phyloP scores from a whole-genome alignment of 2,888 invertebrate species.

The Agrotis ipsilon region DNA sequence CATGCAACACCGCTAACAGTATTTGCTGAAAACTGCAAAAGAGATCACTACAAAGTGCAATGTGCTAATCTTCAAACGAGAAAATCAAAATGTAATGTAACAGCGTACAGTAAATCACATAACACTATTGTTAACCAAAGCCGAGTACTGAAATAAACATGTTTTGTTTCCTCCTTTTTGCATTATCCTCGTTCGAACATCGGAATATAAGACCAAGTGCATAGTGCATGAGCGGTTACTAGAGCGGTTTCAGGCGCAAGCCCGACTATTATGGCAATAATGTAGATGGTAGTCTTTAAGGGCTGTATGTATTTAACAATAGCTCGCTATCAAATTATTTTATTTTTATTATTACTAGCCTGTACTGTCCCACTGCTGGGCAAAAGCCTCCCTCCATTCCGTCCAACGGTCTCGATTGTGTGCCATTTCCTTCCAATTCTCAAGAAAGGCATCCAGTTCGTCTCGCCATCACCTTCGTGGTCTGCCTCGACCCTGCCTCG shows the following conservation, averaged over 20 bases:
- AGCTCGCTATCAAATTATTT: too few species aligned
- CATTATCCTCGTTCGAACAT: slow-evolving; percentile 67
- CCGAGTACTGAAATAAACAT: slow-evolving; percentile 63
- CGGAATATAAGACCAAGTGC: slow-evolving; percentile 17
- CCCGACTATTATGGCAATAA: background rate
- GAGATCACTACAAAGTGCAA: background rate
- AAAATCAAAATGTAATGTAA: slow-evolving; percentile 30
- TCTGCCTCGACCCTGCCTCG: too few species aligned
- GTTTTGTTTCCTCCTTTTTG: slow-evolving; percentile 71
- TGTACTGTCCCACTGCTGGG: too few species aligned
- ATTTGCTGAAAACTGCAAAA: slow-evolving; percentile 6
- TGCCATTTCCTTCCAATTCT: too few species aligned
- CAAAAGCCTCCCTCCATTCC: too few species aligned
- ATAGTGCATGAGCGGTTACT: background rate
- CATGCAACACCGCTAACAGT: too few species aligned
- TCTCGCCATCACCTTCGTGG: too few species aligned
- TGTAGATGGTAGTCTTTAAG: too few species aligned
- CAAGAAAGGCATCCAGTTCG: too few species aligned
- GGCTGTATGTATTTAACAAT: too few species aligned
- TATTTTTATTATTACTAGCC: too few species aligned
- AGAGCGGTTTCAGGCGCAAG: background rate
- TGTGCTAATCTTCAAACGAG: slow-evolving; percentile 2
- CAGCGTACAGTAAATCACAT: slow-evolving; percentile 27
- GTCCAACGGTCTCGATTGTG: too few species aligned
- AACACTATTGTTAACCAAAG: slow-evolving; percentile 56